These are phyloP conservation scores for Euura saliciscinereae DNA, from an alignment of 1,140 invertebrate species.

Conservation along the genomic window DNA sequence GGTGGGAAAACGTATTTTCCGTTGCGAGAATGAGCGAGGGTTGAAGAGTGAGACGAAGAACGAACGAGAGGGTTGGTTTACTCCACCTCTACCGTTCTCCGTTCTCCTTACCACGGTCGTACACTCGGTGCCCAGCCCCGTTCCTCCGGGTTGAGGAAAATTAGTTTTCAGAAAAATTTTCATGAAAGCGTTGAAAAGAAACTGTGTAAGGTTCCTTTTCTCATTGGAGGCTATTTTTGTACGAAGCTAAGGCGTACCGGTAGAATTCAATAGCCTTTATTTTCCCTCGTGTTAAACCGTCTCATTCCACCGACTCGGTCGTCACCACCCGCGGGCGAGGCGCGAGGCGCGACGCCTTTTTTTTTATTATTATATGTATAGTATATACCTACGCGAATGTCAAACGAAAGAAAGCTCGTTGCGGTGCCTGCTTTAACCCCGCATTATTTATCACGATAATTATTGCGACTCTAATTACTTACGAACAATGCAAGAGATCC, in stretches of 20 bases:
- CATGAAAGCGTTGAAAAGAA: constrained; percentile 57
- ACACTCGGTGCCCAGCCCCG: constrained; percentile 32
- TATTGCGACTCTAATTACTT: constrained; percentile 7
- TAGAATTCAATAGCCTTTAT: constrained; percentile 56
- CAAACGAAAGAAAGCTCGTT: neutral
- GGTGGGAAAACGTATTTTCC: constrained; percentile 7
- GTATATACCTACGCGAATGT: neutral
- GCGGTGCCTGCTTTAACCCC: neutral
- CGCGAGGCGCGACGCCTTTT: neutral
- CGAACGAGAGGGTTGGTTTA: constrained; percentile 20
- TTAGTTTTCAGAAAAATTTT: constrained; percentile 58
- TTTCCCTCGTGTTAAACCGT: constrained; percentile 47
- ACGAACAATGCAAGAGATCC: neutral
- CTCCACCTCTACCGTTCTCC: constrained; percentile 18
- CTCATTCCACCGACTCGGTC: constrained; percentile 16
- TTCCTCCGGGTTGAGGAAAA: constrained; percentile 44
- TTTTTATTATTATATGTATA: neutral
- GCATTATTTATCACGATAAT: neutral
- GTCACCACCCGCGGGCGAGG: neutral
- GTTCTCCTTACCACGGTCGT: constrained; percentile 17
- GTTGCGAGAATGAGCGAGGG: neutral
- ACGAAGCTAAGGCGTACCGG: constrained; percentile 14
- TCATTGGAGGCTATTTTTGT: constrained; percentile 59
- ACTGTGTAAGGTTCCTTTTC: constrained; percentile 55
- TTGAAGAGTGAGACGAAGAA: constrained; percentile 20